Conservation (phyloP, 2,888 invertebrate species). For the Allolobophora icterica region DNA sequence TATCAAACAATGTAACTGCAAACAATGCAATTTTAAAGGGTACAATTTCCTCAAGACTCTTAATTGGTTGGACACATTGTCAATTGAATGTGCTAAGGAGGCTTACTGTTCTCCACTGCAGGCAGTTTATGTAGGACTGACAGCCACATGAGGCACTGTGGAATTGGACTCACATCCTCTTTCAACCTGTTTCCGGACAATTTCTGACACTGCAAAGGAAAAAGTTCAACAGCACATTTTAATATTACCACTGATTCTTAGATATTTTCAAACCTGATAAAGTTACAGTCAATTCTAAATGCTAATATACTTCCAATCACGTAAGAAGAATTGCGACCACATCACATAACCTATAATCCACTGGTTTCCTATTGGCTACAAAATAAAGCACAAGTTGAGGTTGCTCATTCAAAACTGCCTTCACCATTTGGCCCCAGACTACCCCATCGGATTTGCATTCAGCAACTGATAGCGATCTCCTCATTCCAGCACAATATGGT, state of each 20-base stretch:
- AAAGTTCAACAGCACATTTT: background rate
- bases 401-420: too few relatives aligned
- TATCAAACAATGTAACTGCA: too few relatives aligned
- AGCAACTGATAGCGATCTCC: too few relatives aligned
- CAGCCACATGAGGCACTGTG: constrained; percentile 5
- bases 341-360: too few relatives aligned
- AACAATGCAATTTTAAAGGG: too few relatives aligned
- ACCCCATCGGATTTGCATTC: too few relatives aligned
- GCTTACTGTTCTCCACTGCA: constrained; percentile 12
- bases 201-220: background rate
- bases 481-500: too few relatives aligned
- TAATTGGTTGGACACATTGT: background rate
- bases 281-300: background rate
- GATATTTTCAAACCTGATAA: background rate
- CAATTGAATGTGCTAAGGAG: background rate
- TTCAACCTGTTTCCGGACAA: background rate
- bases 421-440: too few relatives aligned
- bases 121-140: constrained; percentile 21
- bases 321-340: too few relatives aligned
- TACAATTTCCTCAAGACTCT: background rate
- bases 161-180: background rate
- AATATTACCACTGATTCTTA: background rate
- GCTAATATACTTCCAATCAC: background rate
- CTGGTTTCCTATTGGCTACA: too few relatives aligned
- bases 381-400: too few relatives aligned